Evolutionary conservation across 2,113 vertebrate genomes (phyloP), one percentile per base, ranked within the genome.

Genomic region (Muntiacus reevesi): DNA sequence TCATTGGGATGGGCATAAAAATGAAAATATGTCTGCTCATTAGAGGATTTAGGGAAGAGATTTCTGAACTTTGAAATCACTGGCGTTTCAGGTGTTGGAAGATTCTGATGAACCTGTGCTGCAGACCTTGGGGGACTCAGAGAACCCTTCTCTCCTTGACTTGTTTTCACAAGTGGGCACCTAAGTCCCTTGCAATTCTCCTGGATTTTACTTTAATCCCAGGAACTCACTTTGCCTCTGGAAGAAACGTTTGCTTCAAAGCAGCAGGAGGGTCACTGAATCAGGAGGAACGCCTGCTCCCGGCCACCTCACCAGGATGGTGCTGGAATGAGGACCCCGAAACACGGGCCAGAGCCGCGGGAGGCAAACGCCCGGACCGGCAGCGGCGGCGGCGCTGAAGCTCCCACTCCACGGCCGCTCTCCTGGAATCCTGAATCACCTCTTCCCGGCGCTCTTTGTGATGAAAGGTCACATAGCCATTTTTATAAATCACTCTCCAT

Each of bases 311-410:
- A 7, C 23, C 28, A 16, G 0, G 1, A 33, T 1, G 17, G 17
- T 0, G 1, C 28, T 17, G 11, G 3, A 1, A 27, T 0, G 5
- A 5, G 17, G 14, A 17, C 17, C 14, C 27, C 5, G 3, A 3
- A 11, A 50, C 59, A 0, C 1, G 25, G 27, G 5, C 11, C 9
- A 6, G 10, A 21, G 2, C 5, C 7, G 0, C 5, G 0, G 45
- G 36, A 2, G 27, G n/a, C 10, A 11, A 11, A 0, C 1, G 5
- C n/a, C 4, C 3, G 1, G 25, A 1, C 28, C 23, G 3, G 14
- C 33, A 10, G 23, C 1, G 4, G 5, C 0, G 2, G 0, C 4
- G 2, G 27, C 23, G 1, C 7, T 1, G 17, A 1, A 2, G 2
- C 1, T 1, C 10, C 64, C 16, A n/a, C 40, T 13, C 3, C 1